These are phyloP conservation scores for Cyrtonyx montezumae DNA, from an alignment of 2,113 vertebrate genomes.

Conservation along the genomic window DNA sequence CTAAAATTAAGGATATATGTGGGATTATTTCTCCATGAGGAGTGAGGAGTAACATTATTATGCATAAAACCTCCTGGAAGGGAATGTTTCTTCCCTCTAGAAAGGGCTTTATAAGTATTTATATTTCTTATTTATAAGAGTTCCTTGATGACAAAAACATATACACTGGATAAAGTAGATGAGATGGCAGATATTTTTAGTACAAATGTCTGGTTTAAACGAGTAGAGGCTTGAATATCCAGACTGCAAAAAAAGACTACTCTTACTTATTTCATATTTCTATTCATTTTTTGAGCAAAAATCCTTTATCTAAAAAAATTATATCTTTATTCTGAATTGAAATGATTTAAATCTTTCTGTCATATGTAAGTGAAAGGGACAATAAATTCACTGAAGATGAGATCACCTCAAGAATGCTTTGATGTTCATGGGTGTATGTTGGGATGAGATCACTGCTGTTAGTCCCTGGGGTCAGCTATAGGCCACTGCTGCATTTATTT, in stretches of 20 bases:
- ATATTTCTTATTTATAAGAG: background rate
- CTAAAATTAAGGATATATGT: background rate
- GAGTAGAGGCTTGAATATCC: background rate
- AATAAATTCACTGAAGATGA: background rate
- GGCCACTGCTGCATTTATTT: background rate
- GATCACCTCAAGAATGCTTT: background rate
- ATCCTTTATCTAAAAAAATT: background rate
- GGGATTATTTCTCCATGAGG: background rate
- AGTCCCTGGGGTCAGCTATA: background rate
- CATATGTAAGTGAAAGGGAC: background rate
- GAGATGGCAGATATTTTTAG: background rate
- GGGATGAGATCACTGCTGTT: background rate
- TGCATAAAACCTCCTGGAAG: background rate
- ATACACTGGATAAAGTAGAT: background rate
- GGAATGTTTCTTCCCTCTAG: background rate
- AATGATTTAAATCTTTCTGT: background rate
- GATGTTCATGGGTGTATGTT: rapidly evolving
- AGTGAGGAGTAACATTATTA: background rate
- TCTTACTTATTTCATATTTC: background rate
- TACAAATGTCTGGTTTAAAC: background rate
- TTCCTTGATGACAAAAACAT: background rate
- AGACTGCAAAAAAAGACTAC: background rate
- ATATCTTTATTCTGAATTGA: background rate
- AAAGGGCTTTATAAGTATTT: background rate
- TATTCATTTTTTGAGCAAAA: background rate